These are phyloP conservation scores for Frankliniella fusca DNA, from an alignment of 2,888 invertebrate genomes.

Conservation along the genomic window DNA sequence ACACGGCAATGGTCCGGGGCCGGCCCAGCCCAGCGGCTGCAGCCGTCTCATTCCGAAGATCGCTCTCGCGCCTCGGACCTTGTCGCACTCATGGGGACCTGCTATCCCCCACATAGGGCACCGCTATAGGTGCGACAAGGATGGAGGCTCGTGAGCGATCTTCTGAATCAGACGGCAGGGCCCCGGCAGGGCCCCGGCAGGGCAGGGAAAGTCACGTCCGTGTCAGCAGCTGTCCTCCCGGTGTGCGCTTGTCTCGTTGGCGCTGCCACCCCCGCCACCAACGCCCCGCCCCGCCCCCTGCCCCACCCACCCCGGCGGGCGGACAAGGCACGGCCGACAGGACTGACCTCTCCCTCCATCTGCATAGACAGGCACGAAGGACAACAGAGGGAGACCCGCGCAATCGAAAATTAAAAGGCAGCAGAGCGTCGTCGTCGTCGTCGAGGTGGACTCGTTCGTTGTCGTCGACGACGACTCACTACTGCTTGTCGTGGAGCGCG, in stretches of 20 bases:
- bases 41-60: not conserved
- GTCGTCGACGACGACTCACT: too few relatives aligned
- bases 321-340: not conserved
- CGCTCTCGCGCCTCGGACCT: too few relatives aligned
- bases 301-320: not conserved
- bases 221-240: conserved; percentile 7
- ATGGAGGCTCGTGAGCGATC: too few relatives aligned
- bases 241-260: too few relatives aligned
- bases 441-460: too few relatives aligned
- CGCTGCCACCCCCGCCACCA: too few relatives aligned
- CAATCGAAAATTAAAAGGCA: not conserved
- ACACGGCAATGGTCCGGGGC: not conserved
- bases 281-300: not conserved
- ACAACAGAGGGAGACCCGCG: not conserved
- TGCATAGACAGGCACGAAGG: not conserved
- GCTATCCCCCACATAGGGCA: too few relatives aligned
- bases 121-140: too few relatives aligned
- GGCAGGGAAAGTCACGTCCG: conserved; percentile 13
- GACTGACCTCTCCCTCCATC: not conserved
- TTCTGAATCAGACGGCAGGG: too few relatives aligned
- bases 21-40: not conserved
- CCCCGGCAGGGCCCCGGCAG: too few relatives aligned
- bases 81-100: too few relatives aligned
- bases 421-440: not conserved
- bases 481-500: too few relatives aligned